Evolutionary conservation across 1,140 invertebrate genomes (phyloP), one percentile per base, ranked within the genome.

Genomic region (Drosophila azteca): DNA sequence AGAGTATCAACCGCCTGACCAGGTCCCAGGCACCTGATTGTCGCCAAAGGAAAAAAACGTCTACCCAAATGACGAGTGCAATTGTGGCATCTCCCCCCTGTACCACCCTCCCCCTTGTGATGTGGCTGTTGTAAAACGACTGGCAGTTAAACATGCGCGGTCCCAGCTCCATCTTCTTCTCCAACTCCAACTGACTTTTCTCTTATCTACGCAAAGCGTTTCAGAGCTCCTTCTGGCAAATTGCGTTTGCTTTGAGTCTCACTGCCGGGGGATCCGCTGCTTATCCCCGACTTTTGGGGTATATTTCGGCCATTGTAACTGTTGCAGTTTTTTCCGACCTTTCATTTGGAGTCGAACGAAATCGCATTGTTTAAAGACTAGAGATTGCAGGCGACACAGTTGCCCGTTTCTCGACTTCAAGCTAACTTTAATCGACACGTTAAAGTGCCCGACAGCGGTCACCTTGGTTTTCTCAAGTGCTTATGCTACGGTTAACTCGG

Each of bases 201-300:
- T 53, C 63, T 81, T 81, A 80, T 77, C 77, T 73, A 70, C 63
- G 50, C 63, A 80, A 85, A 64, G 64, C 82, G 58, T 71, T 82
- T 79, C 72, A 41, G 55, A 61, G 63, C 71, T 79, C 77, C 72
- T 79, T 82, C 74, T 77, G 59, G 64, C 72, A 55, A 75, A 71
- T 70, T 70, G 50, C 53, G 48, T 80, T 65, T 59, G 58, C 63
- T 85, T 77, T 85, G 63, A 72, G 52, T 48, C 51, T 8, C 46
- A 24, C 54, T 74, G 20, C 39, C 1, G 17, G 17, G 43, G n/a
- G 43, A 31, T 31, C 2, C 6, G 17, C 17, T n/a, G 5, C 9
- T 49, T 65, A 64, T 65, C 22, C 11, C 1, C 4, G 22, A 29
- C 17, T 29, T 50, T 50, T 50, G 64, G 22, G 39, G 45, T 39